Base-by-base conservation (phyloP, 2,797 vertebrate species). In the Alauda arvensis region DNA sequence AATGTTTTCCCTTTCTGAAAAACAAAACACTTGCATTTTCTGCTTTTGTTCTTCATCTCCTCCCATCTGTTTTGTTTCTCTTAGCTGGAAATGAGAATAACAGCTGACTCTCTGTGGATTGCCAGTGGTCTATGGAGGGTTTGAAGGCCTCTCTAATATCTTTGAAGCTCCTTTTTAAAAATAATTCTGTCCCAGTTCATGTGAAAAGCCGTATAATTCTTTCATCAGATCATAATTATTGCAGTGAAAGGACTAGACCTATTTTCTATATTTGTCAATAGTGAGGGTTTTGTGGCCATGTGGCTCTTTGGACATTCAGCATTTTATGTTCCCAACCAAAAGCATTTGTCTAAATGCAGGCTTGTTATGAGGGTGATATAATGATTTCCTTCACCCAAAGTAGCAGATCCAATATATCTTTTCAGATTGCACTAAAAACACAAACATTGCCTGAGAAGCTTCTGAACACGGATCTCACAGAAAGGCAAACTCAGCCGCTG, bases 1-100 rank as follows among this genome's bases (percentile, higher is more conserved):
- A 91, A 93, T 93, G 53, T 65, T 93, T 93, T 76, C 49, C 61
- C 77, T 72, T 83, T 91, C 63, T 91, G 67, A 92, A 95, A 92
- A 93, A 88, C 80, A 93, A 87, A 89, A 77, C 83, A 92, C 89
- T 95, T 95, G 79, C 63, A 46, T 89, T 93, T 91, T 89, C 83
- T 93, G 71, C 91, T 91, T 94, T 95, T 93, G 80, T 89, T 91
- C 80, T 87, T 86, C 68, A 57, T 89, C 68, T 91, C 65, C 65
- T 89, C 85, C 68, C 92, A 89, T 89, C 87, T 89, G 89, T 85
- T 93, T 91, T 89, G 87, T 89, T 94, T 94, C 87, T 91, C 18
- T 53, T 69, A 87, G 89, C 77, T 93, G 91, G 77, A 89, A 94
- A 93, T 72, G 89, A 89, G 87, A 93, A 89, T 85, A 89, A 78